phyloP scores from a whole-genome alignment of 2,888 invertebrate genomes.

The Urechis unicinctus region DNA sequence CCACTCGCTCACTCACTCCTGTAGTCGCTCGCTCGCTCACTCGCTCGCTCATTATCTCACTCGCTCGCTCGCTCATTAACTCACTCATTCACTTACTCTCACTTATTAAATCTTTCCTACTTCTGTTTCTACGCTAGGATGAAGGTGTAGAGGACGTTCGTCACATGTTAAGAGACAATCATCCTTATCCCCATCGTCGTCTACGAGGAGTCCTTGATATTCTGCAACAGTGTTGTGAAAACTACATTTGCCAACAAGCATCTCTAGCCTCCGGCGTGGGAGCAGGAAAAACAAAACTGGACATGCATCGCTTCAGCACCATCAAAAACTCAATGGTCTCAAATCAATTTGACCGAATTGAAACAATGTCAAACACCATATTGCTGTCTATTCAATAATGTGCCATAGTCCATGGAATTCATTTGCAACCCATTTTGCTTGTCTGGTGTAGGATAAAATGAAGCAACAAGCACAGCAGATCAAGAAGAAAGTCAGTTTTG shows the following conservation, averaged over 20 bases:
- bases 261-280: conserved; percentile 15
- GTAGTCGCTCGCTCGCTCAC: too few relatives aligned
- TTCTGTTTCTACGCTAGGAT: conserved; percentile 8
- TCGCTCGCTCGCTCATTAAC: too few relatives aligned
- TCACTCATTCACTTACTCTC: too few relatives aligned
- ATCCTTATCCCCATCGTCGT: conserved; percentile 10
- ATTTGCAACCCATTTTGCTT: too few relatives aligned
- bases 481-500: not conserved
- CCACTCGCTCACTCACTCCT: too few relatives aligned
- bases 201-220: conserved; percentile 16
- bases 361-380: too few relatives aligned
- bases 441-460: not conserved
- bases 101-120: too few relatives aligned
- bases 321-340: conserved; percentile 20
- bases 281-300: conserved; percentile 24
- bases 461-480: not conserved
- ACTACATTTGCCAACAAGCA: conserved; percentile 9
- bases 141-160: conserved; percentile 19
- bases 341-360: too few relatives aligned
- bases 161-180: conserved; percentile 12
- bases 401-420: too few relatives aligned
- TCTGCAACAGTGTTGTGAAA: conserved; percentile 10
- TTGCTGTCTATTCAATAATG: too few relatives aligned
- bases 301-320: conserved; percentile 19
- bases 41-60: too few relatives aligned